Evolutionary conservation across 2,113 vertebrate species (phyloP).

Genomic region (Albula glossodonta): DNA sequence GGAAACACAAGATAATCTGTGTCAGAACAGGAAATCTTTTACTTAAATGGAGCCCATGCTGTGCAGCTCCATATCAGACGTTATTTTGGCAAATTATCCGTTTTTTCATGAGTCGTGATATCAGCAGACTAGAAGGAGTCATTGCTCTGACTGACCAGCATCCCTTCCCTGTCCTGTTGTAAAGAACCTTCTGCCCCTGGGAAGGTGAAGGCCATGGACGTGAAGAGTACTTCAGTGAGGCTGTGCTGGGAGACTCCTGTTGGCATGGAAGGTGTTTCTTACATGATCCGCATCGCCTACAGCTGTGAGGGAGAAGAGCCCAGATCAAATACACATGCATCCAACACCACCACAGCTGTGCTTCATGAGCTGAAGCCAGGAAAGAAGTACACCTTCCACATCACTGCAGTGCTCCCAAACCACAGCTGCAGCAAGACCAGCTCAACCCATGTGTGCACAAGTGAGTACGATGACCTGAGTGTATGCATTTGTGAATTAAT

Average conservation of each 20-base stretch:
- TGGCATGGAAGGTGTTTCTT: conserved; percentile 11
- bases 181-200: not conserved
- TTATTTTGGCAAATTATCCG: too few species aligned
- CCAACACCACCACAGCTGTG: not conserved
- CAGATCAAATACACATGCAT: not conserved
- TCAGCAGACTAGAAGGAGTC: too few species aligned
- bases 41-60: too few species aligned
- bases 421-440: not conserved
- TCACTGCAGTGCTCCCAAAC: conserved; percentile 22
- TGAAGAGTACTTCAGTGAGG: conserved; percentile 15
- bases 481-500: too few species aligned
- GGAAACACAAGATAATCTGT: too few species aligned
- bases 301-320: conserved; percentile 1
- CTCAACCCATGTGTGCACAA: conserved; percentile 6
- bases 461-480: conserved; percentile 15
- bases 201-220: conserved; percentile 4
- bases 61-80: too few species aligned
- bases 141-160: too few species aligned
- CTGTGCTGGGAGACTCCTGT: conserved; percentile 22
- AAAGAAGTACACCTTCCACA: conserved; percentile 19
- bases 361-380: conserved; percentile 20
- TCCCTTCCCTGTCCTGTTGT: not conserved
- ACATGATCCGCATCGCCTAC: conserved; percentile 14
- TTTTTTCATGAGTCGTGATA: too few species aligned
- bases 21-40: too few species aligned